Evolutionary conservation across 2,113 vertebrate species (phyloP).

Genomic region (Macaca nemestrina): DNA sequence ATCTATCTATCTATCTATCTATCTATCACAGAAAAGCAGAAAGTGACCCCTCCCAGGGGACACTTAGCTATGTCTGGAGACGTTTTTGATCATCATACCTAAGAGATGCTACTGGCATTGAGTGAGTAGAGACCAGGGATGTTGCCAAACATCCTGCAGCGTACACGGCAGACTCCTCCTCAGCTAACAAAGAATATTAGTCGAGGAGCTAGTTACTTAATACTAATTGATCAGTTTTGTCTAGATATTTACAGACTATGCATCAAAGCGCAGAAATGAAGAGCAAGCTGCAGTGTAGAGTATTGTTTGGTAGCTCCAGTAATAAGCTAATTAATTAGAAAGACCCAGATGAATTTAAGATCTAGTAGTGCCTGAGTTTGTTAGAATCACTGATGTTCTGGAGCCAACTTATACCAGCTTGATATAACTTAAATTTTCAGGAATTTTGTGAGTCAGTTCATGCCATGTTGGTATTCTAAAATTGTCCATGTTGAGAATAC

Average conservation of each 20-base stretch:
- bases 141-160: neutral
- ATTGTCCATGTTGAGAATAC: neutral
- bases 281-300: neutral
- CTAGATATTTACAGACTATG: neutral
- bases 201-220: neutral
- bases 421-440: neutral
- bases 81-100: neutral
- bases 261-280: neutral
- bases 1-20: too few relatives aligned
- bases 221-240: neutral
- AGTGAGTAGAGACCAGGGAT: neutral
- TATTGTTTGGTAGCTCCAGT: neutral
- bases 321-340: constrained; percentile 49
- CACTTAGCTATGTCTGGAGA: neutral
- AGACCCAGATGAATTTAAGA: neutral
- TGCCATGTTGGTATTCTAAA: neutral
- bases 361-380: neutral
- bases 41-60: neutral
- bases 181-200: neutral
- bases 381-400: neutral
- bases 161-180: rapidly evolving
- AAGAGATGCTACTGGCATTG: neutral
- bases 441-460: neutral
- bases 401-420: neutral
- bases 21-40: too few relatives aligned